Percentiles rank a stretch among this genome's conserved stretches.
phyloP scores from a whole-genome alignment of 2,888 invertebrate species.

The Auanema freiburgensis region DNA sequence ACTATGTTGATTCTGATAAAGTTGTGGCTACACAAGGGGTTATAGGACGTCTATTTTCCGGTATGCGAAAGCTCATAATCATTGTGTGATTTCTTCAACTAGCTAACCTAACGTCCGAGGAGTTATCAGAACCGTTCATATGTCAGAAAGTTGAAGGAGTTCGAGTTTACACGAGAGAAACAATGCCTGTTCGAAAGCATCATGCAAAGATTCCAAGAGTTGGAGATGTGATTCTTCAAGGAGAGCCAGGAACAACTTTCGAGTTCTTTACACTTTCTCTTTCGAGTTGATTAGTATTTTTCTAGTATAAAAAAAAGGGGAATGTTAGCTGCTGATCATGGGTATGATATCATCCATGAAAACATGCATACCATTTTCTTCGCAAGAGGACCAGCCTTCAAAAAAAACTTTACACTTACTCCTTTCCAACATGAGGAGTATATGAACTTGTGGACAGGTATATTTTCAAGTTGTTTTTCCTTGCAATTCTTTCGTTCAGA shows the following conservation, averaged over 20 bases:
- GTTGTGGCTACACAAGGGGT: background rate
- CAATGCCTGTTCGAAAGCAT: slow-evolving; percentile 50
- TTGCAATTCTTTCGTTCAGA: slow-evolving; percentile 13
- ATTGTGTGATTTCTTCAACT: too few relatives aligned
- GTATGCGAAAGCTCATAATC: background rate
- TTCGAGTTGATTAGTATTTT: background rate
- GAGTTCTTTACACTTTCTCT: background rate
- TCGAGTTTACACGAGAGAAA: slow-evolving; percentile 41
- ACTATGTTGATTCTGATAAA: background rate
- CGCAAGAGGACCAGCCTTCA: slow-evolving; percentile 55
- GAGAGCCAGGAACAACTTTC: slow-evolving; percentile 50
- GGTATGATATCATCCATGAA: slow-evolving; percentile 52
- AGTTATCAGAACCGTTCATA: slow-evolving; percentile 39
- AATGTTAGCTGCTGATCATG: slow-evolving; percentile 44
- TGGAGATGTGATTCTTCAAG: slow-evolving; percentile 57
- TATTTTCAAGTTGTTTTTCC: slow-evolving; percentile 13
- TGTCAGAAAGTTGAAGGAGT: slow-evolving; percentile 44
- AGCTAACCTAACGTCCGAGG: slow-evolving; percentile 32
- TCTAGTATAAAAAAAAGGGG: background rate
- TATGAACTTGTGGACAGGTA: slow-evolving; percentile 49
- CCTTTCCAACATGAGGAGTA: slow-evolving; percentile 60
- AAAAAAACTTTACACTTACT: slow-evolving; percentile 32
- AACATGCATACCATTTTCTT: slow-evolving; percentile 60
- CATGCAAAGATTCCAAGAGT: slow-evolving; percentile 44
- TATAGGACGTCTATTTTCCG: background rate